Evolutionary conservation across 2,797 vertebrate genomes (phyloP).

Genomic region (Gila robusta): DNA sequence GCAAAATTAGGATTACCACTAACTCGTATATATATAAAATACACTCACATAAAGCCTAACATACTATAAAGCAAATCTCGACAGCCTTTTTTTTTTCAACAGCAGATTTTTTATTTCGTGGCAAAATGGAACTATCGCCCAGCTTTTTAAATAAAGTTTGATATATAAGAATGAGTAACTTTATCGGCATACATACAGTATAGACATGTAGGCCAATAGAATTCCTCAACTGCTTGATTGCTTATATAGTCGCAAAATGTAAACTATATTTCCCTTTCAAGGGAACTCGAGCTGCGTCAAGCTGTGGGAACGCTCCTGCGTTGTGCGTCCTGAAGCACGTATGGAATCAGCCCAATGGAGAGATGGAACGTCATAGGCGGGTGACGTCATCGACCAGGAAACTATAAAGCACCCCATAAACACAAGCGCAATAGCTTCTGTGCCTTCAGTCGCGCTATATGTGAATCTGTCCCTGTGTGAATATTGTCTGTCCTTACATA

Average conservation of each 20-base stretch:
- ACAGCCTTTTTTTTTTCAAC: background rate
- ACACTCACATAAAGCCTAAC: background rate
- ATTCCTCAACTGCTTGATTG: background rate
- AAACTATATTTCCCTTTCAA: too few relatives aligned
- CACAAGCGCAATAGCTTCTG: too few relatives aligned
- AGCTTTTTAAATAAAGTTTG: background rate
- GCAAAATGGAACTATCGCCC: background rate
- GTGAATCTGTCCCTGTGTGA: too few relatives aligned
- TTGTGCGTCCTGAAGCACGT: too few relatives aligned
- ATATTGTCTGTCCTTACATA: too few relatives aligned
- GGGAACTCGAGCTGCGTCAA: too few relatives aligned
- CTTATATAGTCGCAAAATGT: background rate
- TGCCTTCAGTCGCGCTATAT: too few relatives aligned
- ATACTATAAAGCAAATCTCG: background rate
- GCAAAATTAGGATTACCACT: background rate
- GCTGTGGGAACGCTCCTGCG: too few relatives aligned
- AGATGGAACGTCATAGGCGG: too few relatives aligned
- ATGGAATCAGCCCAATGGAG: too few relatives aligned
- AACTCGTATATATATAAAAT: background rate
- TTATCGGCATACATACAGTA: background rate
- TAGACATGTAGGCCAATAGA: background rate
- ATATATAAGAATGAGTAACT: background rate
- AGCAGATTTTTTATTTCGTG: background rate
- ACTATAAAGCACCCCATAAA: too few relatives aligned
- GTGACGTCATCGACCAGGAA: too few relatives aligned